These are phyloP conservation scores for Bombycilla garrulus DNA, from an alignment of 2,113 vertebrate genomes.

Conservation along the genomic window DNA sequence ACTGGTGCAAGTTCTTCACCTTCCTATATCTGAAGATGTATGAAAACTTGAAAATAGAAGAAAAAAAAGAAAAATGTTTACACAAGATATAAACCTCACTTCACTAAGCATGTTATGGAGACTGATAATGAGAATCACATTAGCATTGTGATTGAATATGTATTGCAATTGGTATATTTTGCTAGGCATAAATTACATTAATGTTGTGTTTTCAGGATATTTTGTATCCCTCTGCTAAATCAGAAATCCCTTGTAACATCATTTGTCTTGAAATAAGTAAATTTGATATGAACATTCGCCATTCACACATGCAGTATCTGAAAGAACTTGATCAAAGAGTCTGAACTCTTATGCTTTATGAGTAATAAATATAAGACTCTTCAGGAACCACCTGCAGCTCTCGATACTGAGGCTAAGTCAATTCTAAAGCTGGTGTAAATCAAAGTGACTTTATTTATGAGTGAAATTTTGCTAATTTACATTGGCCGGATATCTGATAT, in stretches of 20 bases:
- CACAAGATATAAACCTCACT: background rate
- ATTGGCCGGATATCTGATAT: background rate
- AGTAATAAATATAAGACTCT: background rate
- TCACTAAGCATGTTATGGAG: background rate
- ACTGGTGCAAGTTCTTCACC: background rate
- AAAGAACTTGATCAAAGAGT: background rate
- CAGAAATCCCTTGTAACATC: background rate
- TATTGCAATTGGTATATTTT: background rate
- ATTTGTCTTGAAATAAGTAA: background rate
- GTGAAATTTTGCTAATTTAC: background rate
- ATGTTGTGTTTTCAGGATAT: background rate
- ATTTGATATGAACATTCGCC: background rate
- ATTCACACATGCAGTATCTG: background rate
- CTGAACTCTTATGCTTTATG: background rate
- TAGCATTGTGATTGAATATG: background rate
- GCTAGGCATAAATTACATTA: background rate
- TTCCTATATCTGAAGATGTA: background rate
- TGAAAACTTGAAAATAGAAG: background rate
- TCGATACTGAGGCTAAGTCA: background rate
- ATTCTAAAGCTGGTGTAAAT: background rate
- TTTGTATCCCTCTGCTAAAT: rapidly evolving
- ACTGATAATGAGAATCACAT: background rate
- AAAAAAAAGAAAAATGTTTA: background rate
- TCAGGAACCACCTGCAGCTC: background rate
- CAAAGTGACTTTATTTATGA: background rate